These are phyloP conservation scores for Zaprionus kolodkinae DNA, from an alignment of 1,140 invertebrate species.

Conservation along the genomic window DNA sequence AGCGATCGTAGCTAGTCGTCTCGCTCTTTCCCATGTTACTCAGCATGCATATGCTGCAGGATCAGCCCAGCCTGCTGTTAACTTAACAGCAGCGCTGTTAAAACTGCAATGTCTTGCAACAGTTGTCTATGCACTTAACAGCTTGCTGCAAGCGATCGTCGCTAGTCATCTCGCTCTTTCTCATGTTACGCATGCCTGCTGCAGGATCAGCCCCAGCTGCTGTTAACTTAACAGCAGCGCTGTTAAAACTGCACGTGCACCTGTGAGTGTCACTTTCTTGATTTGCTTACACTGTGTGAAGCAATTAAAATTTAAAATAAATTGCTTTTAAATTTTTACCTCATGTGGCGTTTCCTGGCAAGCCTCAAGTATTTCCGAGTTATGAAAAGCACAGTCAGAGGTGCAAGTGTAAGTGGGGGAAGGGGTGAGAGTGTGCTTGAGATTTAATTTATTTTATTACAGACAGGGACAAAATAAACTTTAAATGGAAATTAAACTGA, in stretches of 20 bases:
- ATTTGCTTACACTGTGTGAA: background rate
- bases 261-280: conserved; percentile 31
- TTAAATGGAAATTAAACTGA: conserved; percentile 37
- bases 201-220: background rate
- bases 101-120: too few species aligned
- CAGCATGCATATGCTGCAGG: too few species aligned
- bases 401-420: conserved; percentile 20
- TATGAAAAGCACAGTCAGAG: conserved; percentile 21
- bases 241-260: background rate
- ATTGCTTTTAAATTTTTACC: conserved; percentile 53
- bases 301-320: conserved; percentile 42
- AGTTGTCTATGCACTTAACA: too few species aligned
- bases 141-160: background rate
- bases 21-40: background rate
- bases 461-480: conserved; percentile 6
- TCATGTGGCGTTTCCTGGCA: conserved; percentile 5
- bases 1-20: background rate
- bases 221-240: background rate
- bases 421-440: conserved; percentile 6
- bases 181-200: too few species aligned
- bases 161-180: background rate
- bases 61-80: background rate
- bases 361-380: conserved; percentile 30
- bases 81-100: too few species aligned
- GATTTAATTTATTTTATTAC: conserved; percentile 68